Evolutionary conservation across 2,888 invertebrate genomes (phyloP).

Genomic region (Oscheius sp.): DNA sequence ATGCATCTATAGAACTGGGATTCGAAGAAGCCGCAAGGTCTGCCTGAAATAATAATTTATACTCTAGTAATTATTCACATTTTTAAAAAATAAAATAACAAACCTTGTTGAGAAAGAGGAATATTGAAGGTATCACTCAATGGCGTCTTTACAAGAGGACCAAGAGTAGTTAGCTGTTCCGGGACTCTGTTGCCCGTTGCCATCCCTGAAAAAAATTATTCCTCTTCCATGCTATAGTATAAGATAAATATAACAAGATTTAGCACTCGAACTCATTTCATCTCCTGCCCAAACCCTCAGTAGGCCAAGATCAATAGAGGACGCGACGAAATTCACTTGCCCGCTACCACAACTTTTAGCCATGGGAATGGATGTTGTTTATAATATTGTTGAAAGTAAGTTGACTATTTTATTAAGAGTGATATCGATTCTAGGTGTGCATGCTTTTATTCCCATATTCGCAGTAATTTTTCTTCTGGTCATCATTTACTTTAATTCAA

Average conservation of each 20-base stretch:
- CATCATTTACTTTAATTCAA: constrained; percentile 33
- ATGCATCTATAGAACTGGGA: constrained; percentile 66
- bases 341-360: neutral
- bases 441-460: constrained; percentile 61
- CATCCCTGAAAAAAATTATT: constrained; percentile 34
- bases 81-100: neutral
- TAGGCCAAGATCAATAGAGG: constrained; percentile 3
- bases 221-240: neutral
- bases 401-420: constrained; percentile 1
- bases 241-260: neutral
- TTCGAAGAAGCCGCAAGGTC: constrained; percentile 67
- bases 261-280: neutral
- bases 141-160: constrained; percentile 57
- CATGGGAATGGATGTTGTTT: constrained; percentile 48
- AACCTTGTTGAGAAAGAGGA: constrained; percentile 59
- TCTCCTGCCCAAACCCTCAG: neutral
- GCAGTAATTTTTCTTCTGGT: constrained; percentile 53
- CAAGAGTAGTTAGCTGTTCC: constrained; percentile 50
- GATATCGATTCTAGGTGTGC: constrained; percentile 43
- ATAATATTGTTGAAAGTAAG: constrained; percentile 54
- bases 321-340: neutral
- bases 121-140: constrained; percentile 55
- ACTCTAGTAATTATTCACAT: neutral
- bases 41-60: constrained; percentile 33
- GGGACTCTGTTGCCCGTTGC: constrained; percentile 60